Conservation (phyloP, 2,797 vertebrate genomes). For the Sebastes nivosus region DNA sequence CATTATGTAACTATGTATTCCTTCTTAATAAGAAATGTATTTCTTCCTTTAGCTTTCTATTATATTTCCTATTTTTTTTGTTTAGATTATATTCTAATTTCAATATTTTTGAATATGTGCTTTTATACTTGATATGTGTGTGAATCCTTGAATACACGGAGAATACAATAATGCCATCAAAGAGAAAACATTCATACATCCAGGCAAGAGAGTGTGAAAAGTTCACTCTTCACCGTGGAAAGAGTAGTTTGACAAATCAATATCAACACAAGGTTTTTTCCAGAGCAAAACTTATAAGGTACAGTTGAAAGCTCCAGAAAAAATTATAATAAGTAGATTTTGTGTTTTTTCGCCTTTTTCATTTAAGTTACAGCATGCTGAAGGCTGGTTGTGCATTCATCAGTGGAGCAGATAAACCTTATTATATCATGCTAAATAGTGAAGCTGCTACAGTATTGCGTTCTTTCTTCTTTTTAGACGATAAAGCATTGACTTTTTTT, state of each 20-base stretch:
- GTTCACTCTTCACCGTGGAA: not conserved
- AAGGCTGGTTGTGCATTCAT: not conserved
- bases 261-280: not conserved
- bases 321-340: too few relatives aligned
- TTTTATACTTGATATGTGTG: not conserved
- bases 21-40: not conserved
- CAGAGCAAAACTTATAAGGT: too few relatives aligned
- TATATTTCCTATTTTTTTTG: too few relatives aligned
- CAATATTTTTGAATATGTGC: not conserved
- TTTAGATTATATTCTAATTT: not conserved
- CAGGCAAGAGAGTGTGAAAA: not conserved
- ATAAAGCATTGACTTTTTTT: too few relatives aligned
- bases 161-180: too few relatives aligned
- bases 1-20: not conserved
- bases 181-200: not conserved
- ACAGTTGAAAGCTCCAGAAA: too few relatives aligned
- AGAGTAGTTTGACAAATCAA: not conserved
- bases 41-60: not conserved
- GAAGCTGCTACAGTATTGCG: not conserved
- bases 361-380: not conserved
- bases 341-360: too few relatives aligned
- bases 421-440: not conserved
- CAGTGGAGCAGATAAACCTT: not conserved
- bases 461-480: too few relatives aligned
- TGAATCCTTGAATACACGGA: not conserved